A percentile compares a stretch with the other conserved stretches of the same genome.
These are phyloP conservation scores for Perognathus longimembris DNA, from an alignment of 2,113 vertebrate genomes.

Conservation along the genomic window DNA sequence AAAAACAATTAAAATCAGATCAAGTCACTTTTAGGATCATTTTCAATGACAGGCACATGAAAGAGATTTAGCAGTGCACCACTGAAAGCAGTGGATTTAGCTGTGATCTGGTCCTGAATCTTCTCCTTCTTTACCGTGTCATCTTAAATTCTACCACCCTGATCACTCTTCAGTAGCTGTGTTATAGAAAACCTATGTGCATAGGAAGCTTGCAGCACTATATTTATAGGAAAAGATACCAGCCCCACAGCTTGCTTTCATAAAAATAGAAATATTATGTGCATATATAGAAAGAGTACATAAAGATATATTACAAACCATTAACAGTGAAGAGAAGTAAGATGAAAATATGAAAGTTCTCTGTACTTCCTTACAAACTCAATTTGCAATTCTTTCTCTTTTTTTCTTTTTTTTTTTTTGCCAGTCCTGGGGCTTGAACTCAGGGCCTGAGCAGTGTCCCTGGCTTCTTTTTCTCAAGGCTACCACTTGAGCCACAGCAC, in stretches of 20 bases:
- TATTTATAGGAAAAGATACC: not conserved
- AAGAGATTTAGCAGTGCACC: not conserved
- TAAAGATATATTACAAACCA: not conserved
- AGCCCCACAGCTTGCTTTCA: no score
- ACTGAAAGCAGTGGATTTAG: rapidly evolving
- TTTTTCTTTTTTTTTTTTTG: no score
- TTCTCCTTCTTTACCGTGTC: not conserved
- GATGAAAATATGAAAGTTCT: not conserved
- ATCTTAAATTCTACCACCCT: not conserved
- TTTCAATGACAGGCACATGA: not conserved
- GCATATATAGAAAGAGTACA: not conserved
- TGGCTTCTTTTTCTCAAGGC: no score
- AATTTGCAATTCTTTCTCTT: not conserved
- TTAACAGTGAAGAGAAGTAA: no score
- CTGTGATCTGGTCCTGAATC: no score
- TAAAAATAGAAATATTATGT: not conserved
- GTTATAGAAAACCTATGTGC: not conserved
- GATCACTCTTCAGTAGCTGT: not conserved
- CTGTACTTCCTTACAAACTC: not conserved
- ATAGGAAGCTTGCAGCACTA: not conserved
- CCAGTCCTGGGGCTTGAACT: no score
- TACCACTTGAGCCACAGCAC: no score
- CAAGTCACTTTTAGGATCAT: no score
- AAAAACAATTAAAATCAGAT: not conserved
- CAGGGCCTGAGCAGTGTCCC: no score